Conservation (phyloP, 1,140 invertebrate species). For the Pollicipes pollicipes region DNA sequence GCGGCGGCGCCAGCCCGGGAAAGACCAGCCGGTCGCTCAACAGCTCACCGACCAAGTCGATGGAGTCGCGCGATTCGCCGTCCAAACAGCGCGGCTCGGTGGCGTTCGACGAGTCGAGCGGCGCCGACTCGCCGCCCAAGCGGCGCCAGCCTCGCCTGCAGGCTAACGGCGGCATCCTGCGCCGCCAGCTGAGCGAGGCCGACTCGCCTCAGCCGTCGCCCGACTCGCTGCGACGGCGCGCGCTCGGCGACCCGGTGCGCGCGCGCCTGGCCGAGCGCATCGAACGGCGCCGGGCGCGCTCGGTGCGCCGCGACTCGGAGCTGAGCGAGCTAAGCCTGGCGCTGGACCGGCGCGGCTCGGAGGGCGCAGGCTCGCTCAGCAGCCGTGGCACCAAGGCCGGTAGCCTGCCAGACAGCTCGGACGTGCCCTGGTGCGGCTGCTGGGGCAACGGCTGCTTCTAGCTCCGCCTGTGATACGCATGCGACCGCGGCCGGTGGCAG, state of each 20-base stretch:
- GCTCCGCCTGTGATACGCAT: not conserved
- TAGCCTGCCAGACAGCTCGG: conserved; percentile 22
- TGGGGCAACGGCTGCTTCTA: conserved; percentile 68
- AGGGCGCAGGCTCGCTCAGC: conserved; percentile 3
- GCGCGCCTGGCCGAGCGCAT: not conserved
- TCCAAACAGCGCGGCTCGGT: conserved; percentile 2
- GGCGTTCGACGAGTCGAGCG: conserved; percentile 4
- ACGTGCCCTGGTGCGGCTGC: conserved; percentile 68
- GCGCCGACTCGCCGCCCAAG: conserved; percentile 7
- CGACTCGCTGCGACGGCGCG: not conserved
- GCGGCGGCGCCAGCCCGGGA: not conserved
- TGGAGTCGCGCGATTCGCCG: not conserved
- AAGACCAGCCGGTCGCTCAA: conserved; percentile 4
- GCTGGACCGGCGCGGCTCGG: conserved; percentile 13
- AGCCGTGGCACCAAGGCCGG: not conserved
- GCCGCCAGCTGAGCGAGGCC: not conserved
- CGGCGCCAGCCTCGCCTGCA: conserved; percentile 2
- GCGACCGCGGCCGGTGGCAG: too few relatives aligned
- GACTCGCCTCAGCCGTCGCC: conserved; percentile 2
- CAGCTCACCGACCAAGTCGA: not conserved
- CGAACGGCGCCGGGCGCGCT: conserved; percentile 8
- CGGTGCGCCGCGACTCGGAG: not conserved
- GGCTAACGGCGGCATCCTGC: not conserved
- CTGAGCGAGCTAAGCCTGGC: conserved; percentile 6
- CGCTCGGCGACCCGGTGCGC: not conserved